Evolutionary conservation across 2,888 invertebrate genomes (phyloP), one percentile per base, ranked within the genome.

Genomic region (Caenorhabditis zanzibari): DNA sequence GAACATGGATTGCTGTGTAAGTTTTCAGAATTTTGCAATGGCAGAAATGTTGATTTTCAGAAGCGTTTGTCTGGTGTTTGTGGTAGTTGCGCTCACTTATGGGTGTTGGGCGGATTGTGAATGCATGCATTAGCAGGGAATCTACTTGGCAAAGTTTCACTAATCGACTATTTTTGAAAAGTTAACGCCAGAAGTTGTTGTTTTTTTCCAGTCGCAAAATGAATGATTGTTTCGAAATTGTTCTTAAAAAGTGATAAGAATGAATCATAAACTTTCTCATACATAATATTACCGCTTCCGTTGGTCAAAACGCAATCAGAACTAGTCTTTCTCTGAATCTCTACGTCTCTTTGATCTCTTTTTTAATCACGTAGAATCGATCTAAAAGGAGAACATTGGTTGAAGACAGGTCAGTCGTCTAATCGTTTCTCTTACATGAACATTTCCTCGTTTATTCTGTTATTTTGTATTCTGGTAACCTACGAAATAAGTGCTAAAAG

Each of bases 401-500:
- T 19, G 35, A 35, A 56, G 26, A 56, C 26, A 41, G 52, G 19
- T 56, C 52, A 54, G 9, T 64, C n/a, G 61, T 41, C 35, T 32
- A 47, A 22, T 19, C 22, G 49, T 32, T n/a, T 47, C 56, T 66
- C 22, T 68, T 59, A 44, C 71, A 79, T 71, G 71, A 71, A 79
- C 71, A 63, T 56, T 63, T 63, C 41, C 22, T 64, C 35, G 1
- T 71, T 63, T 22, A 3, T 71, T 32, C 41, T 44, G n/a, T 5
- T 69, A n/a, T 56, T 69, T 32, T 52, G 63, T 41, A 5, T 63
- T 35, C 19, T 77, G 5, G 28, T 69, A 12, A 14, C 44, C 44
- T n/a, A 61, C 41, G 71, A 71, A 56, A 79, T 64, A 38, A 63
- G 52, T 35, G 77, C 69, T 24, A 68, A 69, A 61, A 69, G 77